Evolutionary conservation across 2,888 invertebrate genomes (phyloP).

Genomic region (Drosophila differens): DNA sequence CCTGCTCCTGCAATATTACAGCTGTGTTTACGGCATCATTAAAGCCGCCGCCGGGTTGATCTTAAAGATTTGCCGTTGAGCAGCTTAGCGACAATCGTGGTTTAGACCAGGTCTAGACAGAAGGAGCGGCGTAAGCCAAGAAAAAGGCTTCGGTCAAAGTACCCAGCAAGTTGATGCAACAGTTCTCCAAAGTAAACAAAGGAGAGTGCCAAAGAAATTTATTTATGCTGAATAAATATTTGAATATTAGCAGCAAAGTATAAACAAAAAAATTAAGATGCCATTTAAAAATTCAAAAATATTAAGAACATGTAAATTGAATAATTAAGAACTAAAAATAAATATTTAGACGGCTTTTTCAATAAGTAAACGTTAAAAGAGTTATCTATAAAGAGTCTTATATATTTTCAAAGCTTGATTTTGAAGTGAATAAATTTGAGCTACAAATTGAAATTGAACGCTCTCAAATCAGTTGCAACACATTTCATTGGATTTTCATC

Average conservation of each 20-base stretch:
- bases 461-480: not conserved
- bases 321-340: not conserved
- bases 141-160: not conserved
- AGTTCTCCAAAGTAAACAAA: not conserved
- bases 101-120: constrained; percentile 32
- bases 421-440: not conserved
- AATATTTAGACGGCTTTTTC: not conserved
- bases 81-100: constrained; percentile 63
- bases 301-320: not conserved
- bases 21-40: constrained; percentile 67
- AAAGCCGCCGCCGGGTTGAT: constrained; percentile 61
- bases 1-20: not conserved
- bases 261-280: not conserved
- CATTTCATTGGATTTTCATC: not conserved
- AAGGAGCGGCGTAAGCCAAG: constrained; percentile 19
- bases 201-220: not conserved
- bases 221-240: not conserved
- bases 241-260: not conserved
- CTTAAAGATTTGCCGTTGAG: constrained; percentile 69
- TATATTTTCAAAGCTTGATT: not conserved
- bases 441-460: not conserved
- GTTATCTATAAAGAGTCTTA: not conserved
- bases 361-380: not conserved
- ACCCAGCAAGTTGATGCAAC: not conserved
- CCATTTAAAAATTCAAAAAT: not conserved